Base-by-base conservation (phyloP, 2,797 vertebrate genomes). In the Danionella dracula region DNA sequence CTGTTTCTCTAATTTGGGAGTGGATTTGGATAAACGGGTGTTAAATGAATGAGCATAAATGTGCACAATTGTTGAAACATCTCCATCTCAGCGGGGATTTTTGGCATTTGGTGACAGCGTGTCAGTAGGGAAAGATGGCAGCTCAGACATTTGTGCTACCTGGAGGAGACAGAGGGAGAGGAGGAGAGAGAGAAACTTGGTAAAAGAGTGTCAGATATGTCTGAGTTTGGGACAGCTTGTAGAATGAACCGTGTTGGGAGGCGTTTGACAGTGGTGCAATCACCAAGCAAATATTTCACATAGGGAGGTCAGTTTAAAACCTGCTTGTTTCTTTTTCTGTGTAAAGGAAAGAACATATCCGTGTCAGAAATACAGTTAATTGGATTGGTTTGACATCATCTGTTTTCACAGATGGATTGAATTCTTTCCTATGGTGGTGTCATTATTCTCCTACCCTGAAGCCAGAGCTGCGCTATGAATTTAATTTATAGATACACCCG, bases 211-310 rank as follows among this genome's bases (percentile, higher is more conserved):
- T 66, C 42, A 58, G 29, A 46, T 60, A 37, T 59, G 61, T 69
- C 31, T 38, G 70, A 69, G 70, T 66, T 29, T 20, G 55, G 61
- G 65, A 75, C 69, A 71, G 59, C 54, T 72, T 66, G 60, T 65
- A 69, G 71, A 65, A 72, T 66, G 56, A 62, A 21, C 50, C 44
- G 49, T 57, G 56, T 59, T 65, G 54, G 54, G 55, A 50, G 42
- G 35, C n/a, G 53, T 4, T 32, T 64, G 59, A 53, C 64, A 62
- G 53, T 50, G 49, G 64, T 72, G 63, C 70, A 68, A 66, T 42
- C 40, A 37, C 13, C 63, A 34, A 55, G 65, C 44, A 60, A 65
- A 65, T 58, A 75, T 66, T 66, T 59, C 54, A 40, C 35, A 35
- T 12, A 46, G 48, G 11, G 23, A 41, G 17, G 54, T 64, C 55